These are phyloP conservation scores for Dermatemys mawii DNA, from an alignment of 2,113 vertebrate genomes.

Conservation along the genomic window DNA sequence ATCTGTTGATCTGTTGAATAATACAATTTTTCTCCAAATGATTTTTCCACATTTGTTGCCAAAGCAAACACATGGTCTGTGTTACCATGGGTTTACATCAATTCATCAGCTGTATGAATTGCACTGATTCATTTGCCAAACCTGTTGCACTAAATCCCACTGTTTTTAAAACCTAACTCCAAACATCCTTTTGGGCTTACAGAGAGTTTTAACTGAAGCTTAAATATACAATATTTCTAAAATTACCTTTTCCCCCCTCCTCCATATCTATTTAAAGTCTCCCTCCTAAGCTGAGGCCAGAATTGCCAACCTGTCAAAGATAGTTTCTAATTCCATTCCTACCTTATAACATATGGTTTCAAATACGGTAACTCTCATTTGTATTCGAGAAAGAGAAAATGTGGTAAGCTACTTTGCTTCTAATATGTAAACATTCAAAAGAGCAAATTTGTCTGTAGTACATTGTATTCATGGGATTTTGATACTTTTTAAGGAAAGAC, in stretches of 20 bases:
- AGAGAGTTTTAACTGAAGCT: conserved; percentile 62
- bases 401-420: neutral
- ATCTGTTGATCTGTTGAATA: conserved; percentile 77
- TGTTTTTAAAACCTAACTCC: conserved; percentile 80
- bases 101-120: conserved; percentile 80
- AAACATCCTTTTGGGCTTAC: conserved; percentile 80
- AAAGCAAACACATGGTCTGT: conserved; percentile 82
- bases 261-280: neutral
- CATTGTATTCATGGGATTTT: neutral
- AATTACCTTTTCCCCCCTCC: conserved; percentile 2
- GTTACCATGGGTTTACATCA: conserved; percentile 77
- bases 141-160: conserved; percentile 81
- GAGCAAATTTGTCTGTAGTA: conserved; percentile 3
- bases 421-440: neutral
- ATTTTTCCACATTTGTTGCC: conserved; percentile 85
- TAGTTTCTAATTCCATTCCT: neutral
- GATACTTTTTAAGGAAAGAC: conserved; percentile 20
- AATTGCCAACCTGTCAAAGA: neutral
- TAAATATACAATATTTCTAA: conserved; percentile 60
- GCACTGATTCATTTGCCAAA: conserved; percentile 76
- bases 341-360: neutral
- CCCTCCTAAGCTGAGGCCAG: neutral
- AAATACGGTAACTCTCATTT: neutral
- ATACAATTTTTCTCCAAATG: conserved; percentile 78
- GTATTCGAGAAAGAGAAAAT: conserved; percentile 7